Base-by-base conservation (phyloP, 2,888 invertebrate genomes). In the Pristionchus arcanus region DNA sequence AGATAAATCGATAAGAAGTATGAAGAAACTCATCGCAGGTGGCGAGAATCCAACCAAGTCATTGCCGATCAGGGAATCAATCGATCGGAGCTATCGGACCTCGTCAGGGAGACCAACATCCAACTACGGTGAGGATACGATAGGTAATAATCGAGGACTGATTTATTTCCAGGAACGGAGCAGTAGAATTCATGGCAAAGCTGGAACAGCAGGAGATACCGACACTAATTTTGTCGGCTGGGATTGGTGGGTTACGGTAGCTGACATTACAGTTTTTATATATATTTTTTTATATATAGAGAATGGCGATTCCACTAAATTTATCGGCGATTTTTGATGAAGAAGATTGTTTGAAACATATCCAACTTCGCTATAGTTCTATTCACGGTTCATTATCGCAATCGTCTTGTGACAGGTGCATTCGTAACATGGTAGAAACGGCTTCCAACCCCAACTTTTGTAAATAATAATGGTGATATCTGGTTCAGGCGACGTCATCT, bases 51-150 rank as follows among this genome's bases (percentile, higher is more conserved):
- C 15, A 81, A 81, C 19, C 53, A 25, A 15, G 81, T 42, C 49
- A 81, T 81, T 3, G 53, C 19, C 15, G 81, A 42, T 9, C 81
- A 34, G 28, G 49, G n/a, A 1, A 19, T 81, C 21, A 16, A 19
- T 34, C 81, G 81, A 21, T 49, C 49, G 11, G 49, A 42, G 16
- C 25, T 81, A 21, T 3, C 81, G 11, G 28, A 28, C 3, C 53
- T 81, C 49, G 49, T 81, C 15, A 25, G 21, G 49, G 49, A 31
- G 28, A 81, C 81, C 28, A 81, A 81, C 15, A 81, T 81, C 28
- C 81, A 81, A 3, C 49, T 81, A 81, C 81, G 81, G 81, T 81
- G 28, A 13, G 42, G 68, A 34, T 71, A 31, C 34, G 68, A 34
- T 19, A 34, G 68, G 3, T 9, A 9, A 7, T 9, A 3, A 71